Evolutionary conservation across 2,113 vertebrate genomes (phyloP), one percentile per base, ranked within the genome.

Genomic region (Trogon melanurus): DNA sequence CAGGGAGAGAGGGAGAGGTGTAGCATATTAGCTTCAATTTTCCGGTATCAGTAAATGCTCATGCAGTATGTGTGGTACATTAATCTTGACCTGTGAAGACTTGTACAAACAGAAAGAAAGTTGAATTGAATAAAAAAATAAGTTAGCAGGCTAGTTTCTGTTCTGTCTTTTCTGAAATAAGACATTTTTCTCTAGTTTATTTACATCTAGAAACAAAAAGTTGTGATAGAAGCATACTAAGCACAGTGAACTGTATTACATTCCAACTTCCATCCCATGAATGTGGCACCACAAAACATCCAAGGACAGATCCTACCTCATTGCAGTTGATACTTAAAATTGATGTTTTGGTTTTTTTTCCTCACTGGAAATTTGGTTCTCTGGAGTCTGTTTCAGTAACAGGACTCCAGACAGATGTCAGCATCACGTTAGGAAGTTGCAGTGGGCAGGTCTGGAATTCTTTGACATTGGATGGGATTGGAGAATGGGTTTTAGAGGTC

Each of bases 61-160:
- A 11, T 16, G 58, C 3, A 6, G 29, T 62, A 22, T 38, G 41
- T 38, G 19, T 75, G 90, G 48, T 78, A 60, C 30, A 29, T 90
- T 95, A 95, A 56, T 90, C 58, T 45, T 75, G 75, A 78, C 61
- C 65, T n/a, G 23, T 57, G 47, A 94, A 91, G 90, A 58, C 47
- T 30, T 60, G 30, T 44, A 79, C 64, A 83, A 89, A 94, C 51
- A 64, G 48, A 80, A 79, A 74, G 51, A 3, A 79, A 64, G 26
- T 45, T 94, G 94, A 92, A 88, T 36, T 62, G 79, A 93, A 96
- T 85, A 86, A 96, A 94, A 94, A 89, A 85, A 67, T 71, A 80
- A 81, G 36, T 93, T 75, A 50, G 11, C 81, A 88, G 25, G 27
- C 89, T 65, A 60, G 75, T 80, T 71, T 83, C 36, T 80, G 8